Evolutionary conservation across 1,140 invertebrate genomes (phyloP).

Genomic region (Zaprionus taronus): DNA sequence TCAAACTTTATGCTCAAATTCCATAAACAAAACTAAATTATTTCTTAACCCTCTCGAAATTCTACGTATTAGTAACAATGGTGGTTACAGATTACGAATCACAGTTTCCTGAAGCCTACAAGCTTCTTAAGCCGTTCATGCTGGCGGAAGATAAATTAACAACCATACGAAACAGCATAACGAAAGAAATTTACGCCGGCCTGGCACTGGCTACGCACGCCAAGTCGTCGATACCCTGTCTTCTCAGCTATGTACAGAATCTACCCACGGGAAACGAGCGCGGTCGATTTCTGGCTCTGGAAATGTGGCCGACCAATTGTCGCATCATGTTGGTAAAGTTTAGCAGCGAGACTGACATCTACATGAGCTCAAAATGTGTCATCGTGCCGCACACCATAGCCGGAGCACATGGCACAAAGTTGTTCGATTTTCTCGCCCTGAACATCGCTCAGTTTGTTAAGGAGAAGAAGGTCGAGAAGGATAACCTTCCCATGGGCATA

Average conservation of each 20-base stretch:
- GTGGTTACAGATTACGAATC: constrained; percentile 34
- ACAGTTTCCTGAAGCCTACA: constrained; percentile 58
- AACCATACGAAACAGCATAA: constrained; percentile 30
- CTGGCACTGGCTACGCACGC: constrained; percentile 91
- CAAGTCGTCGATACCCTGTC: constrained; percentile 93
- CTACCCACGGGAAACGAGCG: constrained; percentile 97
- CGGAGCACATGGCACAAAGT: constrained; percentile 92
- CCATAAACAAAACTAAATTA: too few relatives aligned
- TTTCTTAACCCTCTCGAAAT: background rate
- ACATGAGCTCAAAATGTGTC: constrained; percentile 98
- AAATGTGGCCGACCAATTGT: constrained; percentile 99
- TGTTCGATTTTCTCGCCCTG: constrained; percentile 99
- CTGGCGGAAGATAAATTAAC: constrained; percentile 29
- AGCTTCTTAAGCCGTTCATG: constrained; percentile 49
- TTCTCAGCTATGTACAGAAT: constrained; percentile 97
- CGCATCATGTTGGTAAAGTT: constrained; percentile 97
- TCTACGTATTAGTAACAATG: background rate
- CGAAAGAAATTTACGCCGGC: constrained; percentile 90
- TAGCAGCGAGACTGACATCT: constrained; percentile 90
- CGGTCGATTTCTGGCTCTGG: constrained; percentile 97
- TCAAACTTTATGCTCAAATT: constrained; percentile 14
- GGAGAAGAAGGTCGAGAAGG: constrained; percentile 88
- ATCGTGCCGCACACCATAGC: constrained; percentile 97
- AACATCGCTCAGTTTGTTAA: constrained; percentile 96
- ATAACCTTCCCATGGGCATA: constrained; percentile 91